Conservation (phyloP, 2,888 invertebrate species). For the Buathra laborator region DNA sequence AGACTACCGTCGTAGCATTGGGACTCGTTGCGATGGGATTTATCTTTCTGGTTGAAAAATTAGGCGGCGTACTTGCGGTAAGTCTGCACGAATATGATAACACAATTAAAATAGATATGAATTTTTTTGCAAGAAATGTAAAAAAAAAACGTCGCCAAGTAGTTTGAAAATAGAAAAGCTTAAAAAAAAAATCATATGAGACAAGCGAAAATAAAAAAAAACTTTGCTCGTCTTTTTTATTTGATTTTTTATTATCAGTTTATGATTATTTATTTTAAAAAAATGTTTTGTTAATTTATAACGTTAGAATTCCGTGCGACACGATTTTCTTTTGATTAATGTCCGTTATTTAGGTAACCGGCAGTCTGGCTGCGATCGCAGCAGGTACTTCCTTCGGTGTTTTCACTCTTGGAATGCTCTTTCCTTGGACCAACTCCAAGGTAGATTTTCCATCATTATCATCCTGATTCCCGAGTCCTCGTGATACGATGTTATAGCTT, state of each 20-base stretch:
- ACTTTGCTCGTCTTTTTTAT: too few species aligned
- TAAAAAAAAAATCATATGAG: too few species aligned
- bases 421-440: constrained; percentile 92
- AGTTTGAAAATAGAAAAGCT: too few species aligned
- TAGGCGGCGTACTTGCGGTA: constrained; percentile 93
- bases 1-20: constrained; percentile 88
- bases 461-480: too few species aligned
- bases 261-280: background rate
- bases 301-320: too few species aligned
- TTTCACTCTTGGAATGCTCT: constrained; percentile 93
- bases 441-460: constrained; percentile 84
- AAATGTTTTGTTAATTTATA: background rate
- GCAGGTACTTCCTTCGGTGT: constrained; percentile 94
- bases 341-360: constrained; percentile 86
- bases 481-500: background rate
- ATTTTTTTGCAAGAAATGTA: too few species aligned
- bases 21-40: constrained; percentile 89
- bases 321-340: constrained; percentile 41
- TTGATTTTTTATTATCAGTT: background rate
- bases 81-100: constrained; percentile 71
- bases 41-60: constrained; percentile 90
- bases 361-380: constrained; percentile 93
- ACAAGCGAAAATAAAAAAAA: too few species aligned
- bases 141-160: too few species aligned
- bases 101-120: background rate